These are phyloP conservation scores for Glandiceps talaboti DNA, from an alignment of 53 echinoderm and acorn worm genomes.

Conservation along the genomic window DNA sequence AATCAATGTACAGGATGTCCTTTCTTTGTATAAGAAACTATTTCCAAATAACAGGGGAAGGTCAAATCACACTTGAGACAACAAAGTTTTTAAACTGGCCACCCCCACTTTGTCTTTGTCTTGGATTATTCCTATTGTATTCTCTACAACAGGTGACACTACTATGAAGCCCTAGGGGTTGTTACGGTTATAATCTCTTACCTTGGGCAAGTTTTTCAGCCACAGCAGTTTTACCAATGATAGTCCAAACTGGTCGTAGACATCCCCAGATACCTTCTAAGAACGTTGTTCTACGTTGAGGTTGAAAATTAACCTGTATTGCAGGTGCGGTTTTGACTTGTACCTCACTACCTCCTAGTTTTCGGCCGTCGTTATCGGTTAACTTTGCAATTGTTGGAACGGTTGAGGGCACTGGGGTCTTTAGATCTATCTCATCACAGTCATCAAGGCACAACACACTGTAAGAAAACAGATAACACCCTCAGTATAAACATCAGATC, in stretches of 20 bases:
- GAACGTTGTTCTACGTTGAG: conserved; percentile 65
- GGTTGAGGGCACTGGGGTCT: conserved; percentile 13
- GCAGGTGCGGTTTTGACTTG: conserved; percentile 11
- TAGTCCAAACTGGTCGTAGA: conserved; percentile 82
- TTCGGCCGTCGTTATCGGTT: not conserved
- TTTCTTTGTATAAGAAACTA: too few relatives aligned
- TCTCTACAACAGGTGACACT: too few relatives aligned
- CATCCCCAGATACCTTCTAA: conserved; percentile 93
- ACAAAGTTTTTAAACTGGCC: too few relatives aligned
- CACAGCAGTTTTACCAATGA: conserved; percentile 68
- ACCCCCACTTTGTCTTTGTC: too few relatives aligned
- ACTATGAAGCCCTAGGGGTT: too few relatives aligned
- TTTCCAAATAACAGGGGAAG: too few relatives aligned
- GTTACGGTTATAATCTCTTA: too few relatives aligned
- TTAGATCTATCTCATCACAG: not conserved
- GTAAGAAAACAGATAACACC: too few relatives aligned
- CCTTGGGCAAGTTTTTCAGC: conserved; percentile 56
- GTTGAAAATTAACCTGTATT: conserved; percentile 27
- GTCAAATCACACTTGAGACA: too few relatives aligned
- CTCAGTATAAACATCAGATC: too few relatives aligned
- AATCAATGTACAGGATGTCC: too few relatives aligned
- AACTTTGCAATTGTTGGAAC: conserved; percentile 7
- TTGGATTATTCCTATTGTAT: too few relatives aligned
- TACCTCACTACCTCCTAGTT: conserved; percentile 2
- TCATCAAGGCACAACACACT: not conserved